These are phyloP conservation scores for Pachypeltis micranthus DNA, from an alignment of 1,140 invertebrate genomes.

Conservation along the genomic window DNA sequence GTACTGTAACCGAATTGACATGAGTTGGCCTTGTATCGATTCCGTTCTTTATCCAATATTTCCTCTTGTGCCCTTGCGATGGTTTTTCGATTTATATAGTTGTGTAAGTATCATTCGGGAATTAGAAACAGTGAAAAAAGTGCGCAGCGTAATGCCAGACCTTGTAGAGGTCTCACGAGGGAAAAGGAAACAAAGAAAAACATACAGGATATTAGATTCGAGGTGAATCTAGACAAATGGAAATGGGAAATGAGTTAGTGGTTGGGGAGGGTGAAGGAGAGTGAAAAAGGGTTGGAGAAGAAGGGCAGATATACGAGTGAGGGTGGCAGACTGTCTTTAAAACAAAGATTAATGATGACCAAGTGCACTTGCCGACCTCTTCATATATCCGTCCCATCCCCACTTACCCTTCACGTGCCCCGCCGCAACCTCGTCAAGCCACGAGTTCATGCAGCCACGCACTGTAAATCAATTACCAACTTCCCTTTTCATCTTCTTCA, in stretches of 20 bases:
- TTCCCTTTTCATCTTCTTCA: constrained; percentile 1
- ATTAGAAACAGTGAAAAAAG: too few relatives aligned
- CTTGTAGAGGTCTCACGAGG: too few relatives aligned
- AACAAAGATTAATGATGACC: constrained; percentile 9
- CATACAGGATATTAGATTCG: background rate
- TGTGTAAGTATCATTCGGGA: too few relatives aligned
- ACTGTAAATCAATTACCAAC: constrained; percentile 4
- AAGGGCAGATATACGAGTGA: background rate
- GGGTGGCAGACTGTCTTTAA: constrained; percentile 6
- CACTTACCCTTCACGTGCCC: background rate
- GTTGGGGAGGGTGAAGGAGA: background rate
- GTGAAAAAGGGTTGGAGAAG: background rate
- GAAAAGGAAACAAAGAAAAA: too few relatives aligned
- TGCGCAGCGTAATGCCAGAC: too few relatives aligned
- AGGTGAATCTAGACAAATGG: background rate
- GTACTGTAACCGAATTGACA: too few relatives aligned
- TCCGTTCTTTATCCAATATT: too few relatives aligned
- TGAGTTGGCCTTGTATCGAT: too few relatives aligned
- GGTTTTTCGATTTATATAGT: too few relatives aligned
- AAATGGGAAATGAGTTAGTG: background rate
- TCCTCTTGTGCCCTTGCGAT: too few relatives aligned
- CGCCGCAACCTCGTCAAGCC: too few relatives aligned
- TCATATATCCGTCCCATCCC: background rate
- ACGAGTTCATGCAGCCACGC: too few relatives aligned
- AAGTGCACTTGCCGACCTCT: constrained; percentile 7